A percentile compares a stretch with the other conserved stretches of the same genome.
Conservation (phyloP, 30 jellyfish, hydroid and myxozoan genomes). For the Hydractinia symbiolongicarpus region DNA sequence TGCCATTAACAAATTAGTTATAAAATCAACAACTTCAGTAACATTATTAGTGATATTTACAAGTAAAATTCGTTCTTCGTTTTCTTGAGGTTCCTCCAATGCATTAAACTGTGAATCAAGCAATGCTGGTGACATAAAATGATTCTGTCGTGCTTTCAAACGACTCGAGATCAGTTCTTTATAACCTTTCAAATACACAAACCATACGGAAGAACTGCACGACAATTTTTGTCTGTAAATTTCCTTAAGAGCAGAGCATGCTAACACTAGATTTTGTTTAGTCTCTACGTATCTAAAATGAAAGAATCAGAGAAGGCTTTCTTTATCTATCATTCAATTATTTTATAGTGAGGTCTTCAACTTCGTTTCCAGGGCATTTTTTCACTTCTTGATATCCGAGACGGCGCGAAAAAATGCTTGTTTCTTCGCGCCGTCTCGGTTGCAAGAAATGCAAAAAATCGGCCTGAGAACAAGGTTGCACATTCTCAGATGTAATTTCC, state of each 20-base stretch:
- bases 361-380: no score
- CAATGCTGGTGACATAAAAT: slow-evolving; percentile 8
- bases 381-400: no score
- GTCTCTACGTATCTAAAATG: background rate
- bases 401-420: no score
- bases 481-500: no score
- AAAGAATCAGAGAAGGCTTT: background rate
- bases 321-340: no score
- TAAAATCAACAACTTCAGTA: background rate
- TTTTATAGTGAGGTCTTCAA: no score
- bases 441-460: no score
- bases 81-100: background rate
- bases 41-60: background rate
- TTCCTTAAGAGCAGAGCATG: slow-evolving; percentile 8
- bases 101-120: background rate
- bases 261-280: background rate
- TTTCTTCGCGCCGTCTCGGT: no score
- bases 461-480: no score
- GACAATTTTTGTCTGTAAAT: background rate
- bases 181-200: background rate
- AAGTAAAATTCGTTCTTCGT: background rate
- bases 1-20: background rate
- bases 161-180: background rate
- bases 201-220: background rate
- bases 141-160: background rate